Conservation (phyloP, 2,888 invertebrate genomes). For the Carpatolechia fugitivella region DNA sequence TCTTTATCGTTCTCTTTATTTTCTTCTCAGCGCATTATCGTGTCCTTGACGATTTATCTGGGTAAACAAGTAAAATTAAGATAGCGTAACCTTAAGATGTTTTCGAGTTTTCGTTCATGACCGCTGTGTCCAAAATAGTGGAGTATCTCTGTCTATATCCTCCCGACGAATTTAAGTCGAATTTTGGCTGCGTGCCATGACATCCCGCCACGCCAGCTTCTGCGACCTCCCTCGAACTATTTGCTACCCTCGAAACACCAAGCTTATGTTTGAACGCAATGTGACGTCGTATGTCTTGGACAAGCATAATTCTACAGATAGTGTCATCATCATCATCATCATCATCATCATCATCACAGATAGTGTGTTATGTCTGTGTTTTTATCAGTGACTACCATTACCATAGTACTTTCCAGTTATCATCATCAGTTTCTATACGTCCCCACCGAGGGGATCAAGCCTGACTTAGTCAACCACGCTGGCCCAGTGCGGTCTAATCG, state of each 20-base stretch:
- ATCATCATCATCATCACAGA: no score
- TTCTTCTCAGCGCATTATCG: background rate
- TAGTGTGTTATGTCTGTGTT: no score
- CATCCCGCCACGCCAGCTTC: slow-evolving; percentile 31
- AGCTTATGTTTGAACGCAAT: slow-evolving; percentile 38
- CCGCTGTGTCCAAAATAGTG: slow-evolving; percentile 16
- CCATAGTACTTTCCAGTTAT: no score
- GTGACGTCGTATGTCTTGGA: slow-evolving; percentile 10
- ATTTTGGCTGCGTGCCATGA: slow-evolving; percentile 56
- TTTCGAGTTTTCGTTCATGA: slow-evolving; percentile 10
- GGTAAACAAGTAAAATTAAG: slow-evolving; percentile 16
- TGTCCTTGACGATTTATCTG: background rate
- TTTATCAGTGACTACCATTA: no score
- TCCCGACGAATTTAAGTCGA: slow-evolving; percentile 29
- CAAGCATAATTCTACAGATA: no score
- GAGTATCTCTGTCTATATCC: slow-evolving; percentile 17
- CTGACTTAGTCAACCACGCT: no score
- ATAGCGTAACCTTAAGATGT: slow-evolving; percentile 12
- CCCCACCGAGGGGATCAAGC: no score
- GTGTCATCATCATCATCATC: no score
- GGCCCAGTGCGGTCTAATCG: no score
- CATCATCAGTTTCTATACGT: no score
- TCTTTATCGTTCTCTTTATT: no score
- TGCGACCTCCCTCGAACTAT: background rate
- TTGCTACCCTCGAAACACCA: slow-evolving; percentile 41